Evolutionary conservation across 1,140 invertebrate species (phyloP).

Genomic region (Drosophila equinoxialis): DNA sequence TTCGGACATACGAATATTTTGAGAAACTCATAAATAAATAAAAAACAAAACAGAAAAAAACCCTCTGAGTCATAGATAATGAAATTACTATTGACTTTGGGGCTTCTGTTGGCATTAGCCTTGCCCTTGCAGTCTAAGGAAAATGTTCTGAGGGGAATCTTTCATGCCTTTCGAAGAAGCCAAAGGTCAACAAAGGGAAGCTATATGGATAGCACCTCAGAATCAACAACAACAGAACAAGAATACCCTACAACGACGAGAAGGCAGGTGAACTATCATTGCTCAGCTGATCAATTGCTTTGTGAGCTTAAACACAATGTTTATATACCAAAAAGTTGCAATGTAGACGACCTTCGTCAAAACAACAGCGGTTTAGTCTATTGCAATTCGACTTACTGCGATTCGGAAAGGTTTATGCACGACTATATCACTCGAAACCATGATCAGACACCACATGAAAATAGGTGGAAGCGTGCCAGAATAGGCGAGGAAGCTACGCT

Average conservation of each 20-base stretch:
- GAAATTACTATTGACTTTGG: slow-evolving; percentile 25
- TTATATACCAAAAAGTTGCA: background rate
- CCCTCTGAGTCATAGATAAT: slow-evolving; percentile 55
- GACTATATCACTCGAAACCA: slow-evolving; percentile 57
- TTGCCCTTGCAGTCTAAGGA: background rate
- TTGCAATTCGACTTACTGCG: slow-evolving; percentile 46
- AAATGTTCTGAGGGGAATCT: background rate
- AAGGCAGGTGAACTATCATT: background rate
- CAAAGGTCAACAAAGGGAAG: too few species aligned
- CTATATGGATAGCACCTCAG: too few species aligned
- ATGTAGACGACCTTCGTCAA: background rate
- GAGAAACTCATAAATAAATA: background rate
- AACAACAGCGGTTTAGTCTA: slow-evolving; percentile 13
- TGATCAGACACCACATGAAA: slow-evolving; percentile 59
- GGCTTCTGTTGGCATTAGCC: slow-evolving; percentile 29
- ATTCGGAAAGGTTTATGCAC: slow-evolving; percentile 56
- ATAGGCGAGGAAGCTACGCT: slow-evolving; percentile 55
- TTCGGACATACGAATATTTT: slow-evolving; percentile 35
- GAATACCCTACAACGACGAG: background rate
- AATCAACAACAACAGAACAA: background rate
- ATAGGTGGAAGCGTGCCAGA: slow-evolving; percentile 61
- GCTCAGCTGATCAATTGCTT: slow-evolving; percentile 27
- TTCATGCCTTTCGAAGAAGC: too few species aligned
- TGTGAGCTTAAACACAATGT: slow-evolving; percentile 17
- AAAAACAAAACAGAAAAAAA: slow-evolving; percentile 7